A percentile compares a stretch with the other conserved stretches of the same genome.
Evolutionary conservation across 2,797 vertebrate species (phyloP).

Genomic region (Myotis planiceps): DNA sequence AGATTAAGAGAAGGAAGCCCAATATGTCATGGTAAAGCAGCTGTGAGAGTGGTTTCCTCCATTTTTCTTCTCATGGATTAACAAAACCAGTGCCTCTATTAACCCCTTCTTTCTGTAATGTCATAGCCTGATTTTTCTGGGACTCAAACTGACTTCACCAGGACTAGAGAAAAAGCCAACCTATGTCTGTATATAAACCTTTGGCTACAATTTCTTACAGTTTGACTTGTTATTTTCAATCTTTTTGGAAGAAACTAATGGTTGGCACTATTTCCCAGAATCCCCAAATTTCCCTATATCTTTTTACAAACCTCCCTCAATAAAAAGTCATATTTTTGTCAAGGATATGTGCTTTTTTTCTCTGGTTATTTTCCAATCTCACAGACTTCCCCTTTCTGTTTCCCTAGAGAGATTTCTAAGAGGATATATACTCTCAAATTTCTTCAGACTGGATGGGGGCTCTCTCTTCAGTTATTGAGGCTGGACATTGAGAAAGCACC

Average conservation of each 20-base stretch:
- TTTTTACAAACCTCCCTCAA: neutral
- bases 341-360: neutral
- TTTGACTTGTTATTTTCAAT: neutral
- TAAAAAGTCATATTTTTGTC: neutral
- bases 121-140: neutral
- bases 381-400: neutral
- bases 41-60: neutral
- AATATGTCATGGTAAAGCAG: fast-evolving
- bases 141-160: neutral
- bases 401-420: neutral
- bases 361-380: neutral
- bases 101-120: neutral
- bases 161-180: neutral
- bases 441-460: neutral
- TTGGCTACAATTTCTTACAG: neutral
- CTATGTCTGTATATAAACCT: neutral
- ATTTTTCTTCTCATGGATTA: neutral
- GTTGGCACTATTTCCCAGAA: neutral
- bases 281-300: neutral
- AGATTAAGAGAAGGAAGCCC: neutral
- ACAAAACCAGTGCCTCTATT: neutral
- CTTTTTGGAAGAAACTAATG: neutral
- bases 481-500: neutral
- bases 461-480: neutral
- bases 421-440: neutral